Evolutionary conservation across 2,797 vertebrate genomes (phyloP).

Genomic region (Xenopus petersii): DNA sequence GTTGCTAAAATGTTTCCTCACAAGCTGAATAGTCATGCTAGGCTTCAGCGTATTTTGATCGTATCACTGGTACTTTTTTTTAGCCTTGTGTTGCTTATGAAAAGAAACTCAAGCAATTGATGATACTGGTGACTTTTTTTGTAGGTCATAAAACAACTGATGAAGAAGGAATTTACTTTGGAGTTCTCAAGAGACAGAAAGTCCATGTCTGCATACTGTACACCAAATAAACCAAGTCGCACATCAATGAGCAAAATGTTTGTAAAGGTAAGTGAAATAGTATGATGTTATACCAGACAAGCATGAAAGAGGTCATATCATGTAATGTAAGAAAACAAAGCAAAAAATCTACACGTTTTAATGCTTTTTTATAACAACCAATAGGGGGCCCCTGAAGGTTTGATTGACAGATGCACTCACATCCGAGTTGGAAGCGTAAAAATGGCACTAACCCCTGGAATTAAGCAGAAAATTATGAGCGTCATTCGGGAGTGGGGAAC

Average conservation of each 20-base stretch:
- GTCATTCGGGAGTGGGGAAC: slow-evolving; percentile 93
- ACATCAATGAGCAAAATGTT: slow-evolving; percentile 92
- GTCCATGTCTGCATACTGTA: slow-evolving; percentile 97
- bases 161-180: slow-evolving; percentile 97
- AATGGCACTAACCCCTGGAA: slow-evolving; percentile 77
- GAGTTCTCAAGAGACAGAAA: slow-evolving; percentile 97
- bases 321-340: too few species aligned
- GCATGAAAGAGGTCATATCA: too few species aligned
- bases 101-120: too few species aligned
- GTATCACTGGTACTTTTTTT: too few species aligned
- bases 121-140: too few species aligned
- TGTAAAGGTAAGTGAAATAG: slow-evolving; percentile 78
- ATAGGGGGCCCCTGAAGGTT: slow-evolving; percentile 94
- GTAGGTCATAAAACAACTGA: slow-evolving; percentile 95
- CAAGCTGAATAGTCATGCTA: too few species aligned
- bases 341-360: too few species aligned
- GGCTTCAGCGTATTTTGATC: too few species aligned
- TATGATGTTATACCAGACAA: too few species aligned
- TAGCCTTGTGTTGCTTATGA: too few species aligned
- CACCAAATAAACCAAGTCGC: slow-evolving; percentile 86
- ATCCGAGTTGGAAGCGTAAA: slow-evolving; percentile 86
- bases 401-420: slow-evolving; percentile 93
- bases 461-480: slow-evolving; percentile 92
- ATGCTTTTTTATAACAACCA: too few species aligned
- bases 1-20: too few species aligned